Base-by-base conservation (phyloP, 2,797 vertebrate genomes). In the Nyctalus aviator region DNA sequence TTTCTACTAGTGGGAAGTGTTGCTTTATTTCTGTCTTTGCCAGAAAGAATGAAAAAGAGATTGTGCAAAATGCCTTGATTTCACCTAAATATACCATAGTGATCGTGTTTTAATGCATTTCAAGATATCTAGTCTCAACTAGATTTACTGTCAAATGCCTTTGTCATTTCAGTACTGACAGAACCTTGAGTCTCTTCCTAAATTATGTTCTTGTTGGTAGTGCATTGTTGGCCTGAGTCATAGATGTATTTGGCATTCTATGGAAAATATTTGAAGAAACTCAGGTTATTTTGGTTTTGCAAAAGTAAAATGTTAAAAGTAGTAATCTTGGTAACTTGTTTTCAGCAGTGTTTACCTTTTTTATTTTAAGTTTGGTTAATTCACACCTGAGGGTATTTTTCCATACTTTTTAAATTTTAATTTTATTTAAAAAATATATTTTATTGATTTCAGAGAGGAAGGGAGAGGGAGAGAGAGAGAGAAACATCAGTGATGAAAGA, bases 181-280 rank as follows among this genome's bases (percentile, higher is more conserved):
- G 82, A 77, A 90, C 69, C 55, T 95, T 92, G 59, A 92, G 23
- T 78, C 90, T 59, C 15, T 93, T 94, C 37, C 76, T 90, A 72
- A 32, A 41, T 41, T 92, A 50, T 88, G 6, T 81, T 66, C 83
- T 85, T 73, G 35, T 57, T 91, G 35, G 32, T 37, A 82, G 59
- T 84, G 17, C 9, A 68, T 46, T 75, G 71, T 81, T 82, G 50
- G 41, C 59, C 37, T 66, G 79, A 91, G 91, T 96, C 37, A 12
- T 27, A 83, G 71, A 85, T 93, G 30, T 64, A 79, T 37, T 84
- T 95, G 87, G 35, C 78, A 73, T 84, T 90, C 84, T 87, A 2
- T 88, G 84, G 81, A 79, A 94, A 96, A 59, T 82, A 95, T 32
- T 85, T 68, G 75, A 57, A 78, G 57, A 86, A 84, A 76, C 30